Conservation (phyloP, 1,140 invertebrate genomes). For the Bombus turneri region DNA sequence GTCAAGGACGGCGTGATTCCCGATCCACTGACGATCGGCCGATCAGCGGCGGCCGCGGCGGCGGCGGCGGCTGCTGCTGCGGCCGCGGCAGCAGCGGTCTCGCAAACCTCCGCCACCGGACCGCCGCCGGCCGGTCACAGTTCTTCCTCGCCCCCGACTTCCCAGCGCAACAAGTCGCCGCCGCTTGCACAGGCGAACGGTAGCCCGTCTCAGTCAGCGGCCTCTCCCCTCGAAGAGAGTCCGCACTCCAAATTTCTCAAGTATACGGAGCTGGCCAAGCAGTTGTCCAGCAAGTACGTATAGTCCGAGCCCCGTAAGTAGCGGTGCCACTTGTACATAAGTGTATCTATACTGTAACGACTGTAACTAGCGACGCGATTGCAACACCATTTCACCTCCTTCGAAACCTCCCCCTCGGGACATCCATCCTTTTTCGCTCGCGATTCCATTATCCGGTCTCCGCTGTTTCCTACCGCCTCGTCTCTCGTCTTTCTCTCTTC, state of each 20-base stretch:
- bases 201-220: conserved; percentile 79
- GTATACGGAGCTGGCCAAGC: conserved; percentile 97
- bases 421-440: conserved; percentile 5
- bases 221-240: conserved; percentile 90
- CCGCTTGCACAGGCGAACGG: conserved; percentile 83
- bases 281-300: conserved; percentile 97
- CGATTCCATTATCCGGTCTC: conserved; percentile 34
- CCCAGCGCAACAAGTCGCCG: conserved; percentile 82
- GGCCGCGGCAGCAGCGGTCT: conserved; percentile 79
- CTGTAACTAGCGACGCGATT: conserved; percentile 69
- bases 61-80: conserved; percentile 77
- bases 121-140: conserved; percentile 62
- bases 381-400: conserved; percentile 44
- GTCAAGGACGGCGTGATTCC: conserved; percentile 95
- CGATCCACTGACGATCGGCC: conserved; percentile 85
- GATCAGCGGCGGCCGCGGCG: conserved; percentile 79
- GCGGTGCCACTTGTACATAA: conserved; percentile 83
- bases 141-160: conserved; percentile 77
- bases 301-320: conserved; percentile 84
- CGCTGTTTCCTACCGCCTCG: not conserved
- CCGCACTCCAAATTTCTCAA: conserved; percentile 98
- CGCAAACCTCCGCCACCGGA: conserved; percentile 81
- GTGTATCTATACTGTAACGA: conserved; percentile 82
- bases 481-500: not conserved
- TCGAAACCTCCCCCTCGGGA: conserved; percentile 31